Percentiles rank a stretch among this genome's conserved stretches.
Conservation (phyloP, 2,113 vertebrate genomes). For the Oenanthe melanoleuca region DNA sequence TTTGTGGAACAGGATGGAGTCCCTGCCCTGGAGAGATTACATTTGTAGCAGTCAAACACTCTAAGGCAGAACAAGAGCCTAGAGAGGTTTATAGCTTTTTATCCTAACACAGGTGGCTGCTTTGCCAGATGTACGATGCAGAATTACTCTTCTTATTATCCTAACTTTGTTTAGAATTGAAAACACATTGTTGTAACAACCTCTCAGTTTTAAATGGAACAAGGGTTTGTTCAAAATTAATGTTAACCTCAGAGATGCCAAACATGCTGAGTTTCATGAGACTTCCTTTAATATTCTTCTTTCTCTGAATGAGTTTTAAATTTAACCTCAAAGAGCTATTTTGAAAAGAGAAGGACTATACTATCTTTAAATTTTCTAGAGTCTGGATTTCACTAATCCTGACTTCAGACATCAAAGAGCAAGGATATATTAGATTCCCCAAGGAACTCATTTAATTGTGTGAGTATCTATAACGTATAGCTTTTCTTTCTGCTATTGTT, state of each 20-base stretch:
- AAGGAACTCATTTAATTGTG: slow-evolving; percentile 58
- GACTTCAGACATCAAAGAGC: slow-evolving; percentile 64
- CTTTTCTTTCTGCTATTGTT: not conserved
- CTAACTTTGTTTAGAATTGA: not conserved
- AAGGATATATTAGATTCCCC: slow-evolving; percentile 48
- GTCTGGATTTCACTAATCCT: slow-evolving; percentile 66
- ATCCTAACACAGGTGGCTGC: not conserved
- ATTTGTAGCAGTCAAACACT: not conserved
- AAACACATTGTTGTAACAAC: not conserved
- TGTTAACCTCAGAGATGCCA: slow-evolving; percentile 1
- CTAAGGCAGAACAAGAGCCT: not conserved
- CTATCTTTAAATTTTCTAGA: slow-evolving; percentile 50
- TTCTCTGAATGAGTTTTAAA: slow-evolving; percentile 45
- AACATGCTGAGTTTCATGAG: slow-evolving; percentile 7
- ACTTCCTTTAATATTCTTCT: not conserved
- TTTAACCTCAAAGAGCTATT: slow-evolving; percentile 53
- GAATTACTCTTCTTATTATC: slow-evolving; percentile 30
- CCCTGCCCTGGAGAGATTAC: not conserved
- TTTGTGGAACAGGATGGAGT: not conserved
- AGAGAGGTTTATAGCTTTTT: not conserved
- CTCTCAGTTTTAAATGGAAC: not conserved
- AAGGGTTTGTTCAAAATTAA: not conserved
- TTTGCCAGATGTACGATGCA: not conserved
- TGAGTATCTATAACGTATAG: slow-evolving; percentile 6
- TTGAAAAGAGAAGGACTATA: not conserved